phyloP scores from a whole-genome alignment of 2,888 invertebrate genomes.

The Mellilla xanthometata region DNA sequence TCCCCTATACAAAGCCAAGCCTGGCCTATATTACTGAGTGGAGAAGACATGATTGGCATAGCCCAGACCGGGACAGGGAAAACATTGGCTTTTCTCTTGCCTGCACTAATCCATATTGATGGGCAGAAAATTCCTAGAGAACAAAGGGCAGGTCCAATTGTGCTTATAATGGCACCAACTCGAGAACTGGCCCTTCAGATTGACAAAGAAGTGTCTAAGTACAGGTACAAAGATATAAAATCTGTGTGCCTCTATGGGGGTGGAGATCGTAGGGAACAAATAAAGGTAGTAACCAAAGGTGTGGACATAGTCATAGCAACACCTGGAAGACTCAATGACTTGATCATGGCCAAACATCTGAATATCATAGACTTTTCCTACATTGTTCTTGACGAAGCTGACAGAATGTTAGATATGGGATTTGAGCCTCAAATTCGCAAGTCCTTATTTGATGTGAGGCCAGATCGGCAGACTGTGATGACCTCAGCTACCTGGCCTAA shows the following conservation, averaged over 20 bases:
- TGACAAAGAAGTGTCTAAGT: conserved; percentile 94
- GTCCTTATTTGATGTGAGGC: conserved; percentile 90
- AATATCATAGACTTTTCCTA: conserved; percentile 91
- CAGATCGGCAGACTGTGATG: conserved; percentile 97
- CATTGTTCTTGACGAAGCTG: conserved; percentile 96
- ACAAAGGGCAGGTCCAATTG: conserved; percentile 91
- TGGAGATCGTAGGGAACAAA: conserved; percentile 90
- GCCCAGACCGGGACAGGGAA: conserved; percentile 98
- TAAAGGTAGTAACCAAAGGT: conserved; percentile 87
- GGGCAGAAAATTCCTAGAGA: conserved; percentile 89
- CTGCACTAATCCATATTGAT: conserved; percentile 96
- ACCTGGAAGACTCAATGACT: conserved; percentile 95
- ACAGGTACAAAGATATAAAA: conserved; percentile 92
- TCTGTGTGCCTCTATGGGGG: conserved; percentile 97
- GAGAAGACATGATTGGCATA: conserved; percentile 97
- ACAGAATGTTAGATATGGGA: conserved; percentile 94
- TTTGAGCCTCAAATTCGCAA: conserved; percentile 95
- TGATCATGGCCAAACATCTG: conserved; percentile 88
- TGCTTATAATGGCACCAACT: conserved; percentile 95
- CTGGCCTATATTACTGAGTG: conserved; percentile 96
- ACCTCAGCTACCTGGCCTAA: conserved; percentile 98
- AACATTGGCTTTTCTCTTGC: conserved; percentile 95
- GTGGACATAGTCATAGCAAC: conserved; percentile 98
- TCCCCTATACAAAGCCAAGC: conserved; percentile 97
- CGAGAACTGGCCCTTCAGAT: conserved; percentile 97